These are phyloP conservation scores for Australoheros facetus DNA, from an alignment of 2,797 vertebrate genomes.

Conservation along the genomic window DNA sequence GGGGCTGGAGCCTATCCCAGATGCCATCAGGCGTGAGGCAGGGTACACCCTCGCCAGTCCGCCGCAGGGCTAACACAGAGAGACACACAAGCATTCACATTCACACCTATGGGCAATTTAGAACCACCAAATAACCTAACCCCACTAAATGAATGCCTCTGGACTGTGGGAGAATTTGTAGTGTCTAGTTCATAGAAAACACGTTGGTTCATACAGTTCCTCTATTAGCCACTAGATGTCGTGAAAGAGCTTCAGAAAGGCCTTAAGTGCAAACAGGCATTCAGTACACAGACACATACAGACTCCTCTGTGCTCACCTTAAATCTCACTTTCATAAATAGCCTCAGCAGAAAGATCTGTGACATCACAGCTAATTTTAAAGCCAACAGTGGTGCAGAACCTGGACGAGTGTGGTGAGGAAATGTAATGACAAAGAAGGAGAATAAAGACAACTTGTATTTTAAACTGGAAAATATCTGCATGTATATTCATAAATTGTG, in stretches of 20 bases:
- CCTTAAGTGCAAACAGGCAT: neutral
- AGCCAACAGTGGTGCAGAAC: neutral
- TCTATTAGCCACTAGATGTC: constrained; percentile 77
- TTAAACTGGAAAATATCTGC: neutral
- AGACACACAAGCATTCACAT: too few species aligned
- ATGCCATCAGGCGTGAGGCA: too few species aligned
- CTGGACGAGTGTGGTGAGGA: neutral
- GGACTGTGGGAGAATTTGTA: too few species aligned
- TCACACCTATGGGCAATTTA: too few species aligned
- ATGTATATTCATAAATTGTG: neutral
- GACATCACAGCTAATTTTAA: neutral
- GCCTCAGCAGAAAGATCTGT: neutral
- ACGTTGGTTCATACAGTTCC: neutral
- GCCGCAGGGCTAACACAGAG: too few species aligned
- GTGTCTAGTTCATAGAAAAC: neutral
- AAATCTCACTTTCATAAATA: neutral
- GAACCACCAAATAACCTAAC: too few species aligned
- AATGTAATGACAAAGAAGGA: neutral
- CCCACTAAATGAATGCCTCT: too few species aligned
- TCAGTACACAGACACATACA: neutral
- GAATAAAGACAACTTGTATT: neutral
- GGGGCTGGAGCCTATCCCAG: too few species aligned
- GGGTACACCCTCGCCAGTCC: too few species aligned
- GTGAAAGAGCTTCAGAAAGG: constrained; percentile 54
- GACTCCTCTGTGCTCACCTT: neutral